Percentiles rank a stretch among this genome's conserved stretches.
These are phyloP conservation scores for Neodiprion lecontei DNA, from an alignment of 1,140 invertebrate genomes.

Conservation along the genomic window DNA sequence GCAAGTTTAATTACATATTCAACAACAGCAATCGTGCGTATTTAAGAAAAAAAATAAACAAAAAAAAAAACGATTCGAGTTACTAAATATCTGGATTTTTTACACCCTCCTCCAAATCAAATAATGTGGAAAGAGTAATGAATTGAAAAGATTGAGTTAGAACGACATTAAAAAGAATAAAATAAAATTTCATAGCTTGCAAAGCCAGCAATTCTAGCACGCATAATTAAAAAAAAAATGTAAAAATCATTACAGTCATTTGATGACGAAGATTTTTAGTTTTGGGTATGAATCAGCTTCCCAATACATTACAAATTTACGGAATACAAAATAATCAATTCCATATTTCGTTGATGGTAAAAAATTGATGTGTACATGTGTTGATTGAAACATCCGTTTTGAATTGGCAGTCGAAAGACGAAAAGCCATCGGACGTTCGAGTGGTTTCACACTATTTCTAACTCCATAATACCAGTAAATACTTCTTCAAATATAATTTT, in stretches of 20 bases:
- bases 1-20: background rate
- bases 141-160: background rate
- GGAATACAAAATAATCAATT: constrained; percentile 51
- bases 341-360: constrained; percentile 45
- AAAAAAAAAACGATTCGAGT: background rate
- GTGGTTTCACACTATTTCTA: background rate
- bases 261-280: constrained; percentile 45
- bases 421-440: background rate
- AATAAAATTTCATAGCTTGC: background rate
- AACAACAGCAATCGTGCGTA: background rate
- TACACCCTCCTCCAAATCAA: background rate
- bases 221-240: background rate
- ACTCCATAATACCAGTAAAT: background rate
- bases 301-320: constrained; percentile 28
- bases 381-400: background rate
- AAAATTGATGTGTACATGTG: constrained; percentile 41
- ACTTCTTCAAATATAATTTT: background rate
- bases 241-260: constrained; percentile 53
- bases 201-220: background rate
- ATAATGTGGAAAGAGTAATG: background rate
- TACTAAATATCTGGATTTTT: no score
- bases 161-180: background rate
- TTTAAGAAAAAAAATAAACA: background rate
- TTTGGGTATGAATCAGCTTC: constrained; percentile 34
- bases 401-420: background rate